Conservation (phyloP, 2,888 invertebrate species). For the Zootermopsis nevadensis region DNA sequence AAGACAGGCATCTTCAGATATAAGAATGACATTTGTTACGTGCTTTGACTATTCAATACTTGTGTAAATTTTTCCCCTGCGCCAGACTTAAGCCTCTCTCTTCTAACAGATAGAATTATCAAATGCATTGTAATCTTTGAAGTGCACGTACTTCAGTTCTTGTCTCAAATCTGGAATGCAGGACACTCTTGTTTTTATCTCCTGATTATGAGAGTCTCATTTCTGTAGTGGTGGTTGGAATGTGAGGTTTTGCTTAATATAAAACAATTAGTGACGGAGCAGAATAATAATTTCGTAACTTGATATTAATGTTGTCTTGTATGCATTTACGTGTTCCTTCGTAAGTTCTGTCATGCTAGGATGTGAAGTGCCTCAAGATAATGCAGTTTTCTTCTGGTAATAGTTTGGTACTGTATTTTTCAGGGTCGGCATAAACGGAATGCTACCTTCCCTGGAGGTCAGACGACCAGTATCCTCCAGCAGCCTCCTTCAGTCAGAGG, state of each 20-base stretch:
- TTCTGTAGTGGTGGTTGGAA: background rate
- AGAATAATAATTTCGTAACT: background rate
- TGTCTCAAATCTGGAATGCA: no score
- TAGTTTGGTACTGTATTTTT: constrained; percentile 51
- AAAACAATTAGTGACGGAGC: background rate
- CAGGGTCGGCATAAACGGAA: constrained; percentile 84
- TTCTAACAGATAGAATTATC: no score
- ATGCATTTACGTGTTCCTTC: background rate
- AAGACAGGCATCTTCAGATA: no score
- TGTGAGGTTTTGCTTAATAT: background rate
- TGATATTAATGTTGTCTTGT: background rate
- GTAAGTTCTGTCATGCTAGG: background rate
- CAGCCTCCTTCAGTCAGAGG: constrained; percentile 71
- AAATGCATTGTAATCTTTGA: no score
- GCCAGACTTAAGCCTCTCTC: no score
- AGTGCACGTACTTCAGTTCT: no score
- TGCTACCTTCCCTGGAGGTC: constrained; percentile 82
- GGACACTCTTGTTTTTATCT: no score
- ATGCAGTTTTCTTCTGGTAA: constrained; percentile 31
- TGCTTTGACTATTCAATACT: no score
- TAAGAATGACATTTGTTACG: no score
- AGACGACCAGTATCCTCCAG: constrained; percentile 71
- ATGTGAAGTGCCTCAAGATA: constrained; percentile 4
- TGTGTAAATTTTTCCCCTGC: no score
- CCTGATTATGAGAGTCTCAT: no score